Percentiles rank a stretch among this genome's conserved stretches.
phyloP scores from a whole-genome alignment of 2,113 vertebrate species.

The Probosciger aterrimus region DNA sequence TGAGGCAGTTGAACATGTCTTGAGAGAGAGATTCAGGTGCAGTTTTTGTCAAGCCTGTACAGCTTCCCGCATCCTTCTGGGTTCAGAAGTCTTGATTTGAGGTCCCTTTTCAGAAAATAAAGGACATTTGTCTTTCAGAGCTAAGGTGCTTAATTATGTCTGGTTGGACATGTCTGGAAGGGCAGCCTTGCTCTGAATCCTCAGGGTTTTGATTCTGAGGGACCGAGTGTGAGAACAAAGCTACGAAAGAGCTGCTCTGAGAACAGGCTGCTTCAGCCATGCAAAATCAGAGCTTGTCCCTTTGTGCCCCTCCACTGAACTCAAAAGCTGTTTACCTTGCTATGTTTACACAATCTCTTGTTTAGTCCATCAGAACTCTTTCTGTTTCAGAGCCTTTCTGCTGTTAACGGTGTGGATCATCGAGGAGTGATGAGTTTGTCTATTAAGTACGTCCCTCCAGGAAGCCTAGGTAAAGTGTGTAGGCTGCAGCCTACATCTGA shows the following conservation, averaged over 20 bases:
- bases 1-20: background rate
- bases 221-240: background rate
- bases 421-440: conserved; percentile 73
- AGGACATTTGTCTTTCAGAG: background rate
- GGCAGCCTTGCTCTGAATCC: background rate
- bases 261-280: background rate
- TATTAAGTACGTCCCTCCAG: conserved; percentile 71
- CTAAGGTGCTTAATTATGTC: background rate
- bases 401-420: conserved; percentile 65
- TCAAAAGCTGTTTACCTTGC: background rate
- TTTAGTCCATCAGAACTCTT: background rate
- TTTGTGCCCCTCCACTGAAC: background rate
- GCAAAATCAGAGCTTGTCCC: background rate
- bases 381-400: conserved; percentile 68
- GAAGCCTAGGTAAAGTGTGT: conserved; percentile 64
- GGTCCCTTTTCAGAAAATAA: background rate
- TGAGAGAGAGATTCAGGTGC: background rate
- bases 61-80: background rate
- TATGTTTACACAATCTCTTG: background rate
- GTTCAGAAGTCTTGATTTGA: background rate
- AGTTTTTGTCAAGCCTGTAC: background rate
- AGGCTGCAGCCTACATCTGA: background rate
- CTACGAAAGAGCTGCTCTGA: background rate
- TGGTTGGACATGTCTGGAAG: background rate
- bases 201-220: background rate